phyloP scores from a whole-genome alignment of 2,888 invertebrate genomes.

The Lottia scabra region DNA sequence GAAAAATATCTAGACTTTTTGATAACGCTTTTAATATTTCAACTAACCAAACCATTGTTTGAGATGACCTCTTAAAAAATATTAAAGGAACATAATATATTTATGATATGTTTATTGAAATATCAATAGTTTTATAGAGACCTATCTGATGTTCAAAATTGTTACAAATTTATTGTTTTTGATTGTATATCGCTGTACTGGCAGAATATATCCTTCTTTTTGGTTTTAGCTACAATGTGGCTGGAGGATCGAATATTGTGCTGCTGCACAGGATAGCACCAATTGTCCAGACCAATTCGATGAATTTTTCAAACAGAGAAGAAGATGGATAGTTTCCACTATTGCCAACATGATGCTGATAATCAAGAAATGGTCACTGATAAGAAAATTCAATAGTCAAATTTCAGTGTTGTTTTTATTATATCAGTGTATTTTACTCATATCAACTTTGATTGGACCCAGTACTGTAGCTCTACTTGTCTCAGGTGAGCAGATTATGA shows the following conservation, averaged over 20 bases:
- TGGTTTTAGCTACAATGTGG: conserved; percentile 54
- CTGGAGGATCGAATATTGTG: conserved; percentile 65
- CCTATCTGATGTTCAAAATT: no score
- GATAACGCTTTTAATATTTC: no score
- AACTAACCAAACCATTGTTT: no score
- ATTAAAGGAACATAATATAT: no score
- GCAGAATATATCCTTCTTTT: no score
- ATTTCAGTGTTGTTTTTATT: conserved; percentile 55
- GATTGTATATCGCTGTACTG: no score
- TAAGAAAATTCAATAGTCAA: conserved; percentile 48
- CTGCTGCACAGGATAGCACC: conserved; percentile 59
- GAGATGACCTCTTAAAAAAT: no score
- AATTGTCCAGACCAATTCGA: conserved; percentile 64
- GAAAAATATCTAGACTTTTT: no score
- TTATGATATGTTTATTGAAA: no score
- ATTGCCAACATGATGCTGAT: conserved; percentile 57
- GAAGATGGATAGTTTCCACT: conserved; percentile 64
- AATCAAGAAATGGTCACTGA: conserved; percentile 46
- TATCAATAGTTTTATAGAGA: no score
- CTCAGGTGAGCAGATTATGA: conserved; percentile 44
- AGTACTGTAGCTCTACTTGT: conserved; percentile 53
- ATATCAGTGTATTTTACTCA: conserved; percentile 57
- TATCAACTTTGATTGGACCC: conserved; percentile 58
- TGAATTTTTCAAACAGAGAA: conserved; percentile 64
- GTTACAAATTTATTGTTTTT: no score